These are phyloP conservation scores for Fregata magnificens DNA, from an alignment of 2,113 vertebrate species.

Conservation along the genomic window DNA sequence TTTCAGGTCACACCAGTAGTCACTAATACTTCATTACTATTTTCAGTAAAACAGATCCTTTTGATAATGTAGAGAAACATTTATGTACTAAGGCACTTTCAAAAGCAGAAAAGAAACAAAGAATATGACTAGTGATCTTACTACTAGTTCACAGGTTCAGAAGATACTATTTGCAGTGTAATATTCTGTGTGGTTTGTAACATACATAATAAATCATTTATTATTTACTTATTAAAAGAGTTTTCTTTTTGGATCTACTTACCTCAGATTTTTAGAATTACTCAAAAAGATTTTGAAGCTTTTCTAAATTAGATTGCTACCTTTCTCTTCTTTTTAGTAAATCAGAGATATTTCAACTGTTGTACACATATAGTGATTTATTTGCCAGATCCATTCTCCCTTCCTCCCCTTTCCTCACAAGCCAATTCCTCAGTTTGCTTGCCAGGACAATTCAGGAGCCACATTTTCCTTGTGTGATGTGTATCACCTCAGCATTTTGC, in stretches of 20 bases:
- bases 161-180: neutral
- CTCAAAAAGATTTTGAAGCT: neutral
- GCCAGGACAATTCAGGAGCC: neutral
- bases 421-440: neutral
- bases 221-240: neutral
- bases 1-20: neutral
- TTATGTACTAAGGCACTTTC: neutral
- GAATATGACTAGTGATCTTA: neutral
- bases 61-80: neutral
- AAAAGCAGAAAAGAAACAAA: neutral
- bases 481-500: neutral
- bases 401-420: neutral
- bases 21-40: neutral
- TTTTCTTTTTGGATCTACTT: neutral
- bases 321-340: neutral
- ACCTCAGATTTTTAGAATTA: neutral
- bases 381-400: neutral
- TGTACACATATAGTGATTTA: neutral
- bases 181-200: neutral
- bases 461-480: accelerated
- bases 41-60: neutral
- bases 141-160: neutral
- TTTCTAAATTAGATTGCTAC: neutral
- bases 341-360: neutral
- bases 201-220: neutral